A percentile compares a stretch with the other conserved stretches of the same genome.
Conservation (phyloP, 2,113 vertebrate species). For the Pimephales promelas region DNA sequence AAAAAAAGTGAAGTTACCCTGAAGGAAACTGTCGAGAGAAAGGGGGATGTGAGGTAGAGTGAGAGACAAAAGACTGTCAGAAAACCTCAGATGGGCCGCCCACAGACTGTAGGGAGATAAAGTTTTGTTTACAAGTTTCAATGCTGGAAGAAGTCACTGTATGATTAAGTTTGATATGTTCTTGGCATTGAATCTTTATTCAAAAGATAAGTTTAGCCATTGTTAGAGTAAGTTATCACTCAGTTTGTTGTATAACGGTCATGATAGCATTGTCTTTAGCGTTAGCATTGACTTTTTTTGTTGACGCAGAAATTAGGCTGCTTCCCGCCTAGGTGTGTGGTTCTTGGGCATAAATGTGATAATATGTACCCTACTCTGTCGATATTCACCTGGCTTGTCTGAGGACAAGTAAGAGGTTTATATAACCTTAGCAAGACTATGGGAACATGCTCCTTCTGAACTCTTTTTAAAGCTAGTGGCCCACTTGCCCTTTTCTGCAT, state of each 20-base stretch:
- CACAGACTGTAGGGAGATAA: neutral
- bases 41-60: neutral
- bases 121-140: neutral
- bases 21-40: neutral
- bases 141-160: neutral
- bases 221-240: neutral
- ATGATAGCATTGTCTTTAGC: neutral
- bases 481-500: neutral
- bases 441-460: neutral
- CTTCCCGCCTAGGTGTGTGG: neutral
- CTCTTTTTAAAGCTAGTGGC: neutral
- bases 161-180: neutral
- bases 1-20: too few relatives aligned
- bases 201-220: neutral
- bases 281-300: neutral
- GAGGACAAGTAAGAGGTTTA: neutral
- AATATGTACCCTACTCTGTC: neutral
- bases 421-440: neutral
- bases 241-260: neutral
- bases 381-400: neutral
- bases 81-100: conserved; percentile 13
- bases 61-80: neutral
- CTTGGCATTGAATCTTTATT: neutral
- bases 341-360: neutral
- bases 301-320: neutral